Evolutionary conservation across 2,888 invertebrate species (phyloP), one percentile per base, ranked within the genome.

Genomic region (Thymelicus lineola): DNA sequence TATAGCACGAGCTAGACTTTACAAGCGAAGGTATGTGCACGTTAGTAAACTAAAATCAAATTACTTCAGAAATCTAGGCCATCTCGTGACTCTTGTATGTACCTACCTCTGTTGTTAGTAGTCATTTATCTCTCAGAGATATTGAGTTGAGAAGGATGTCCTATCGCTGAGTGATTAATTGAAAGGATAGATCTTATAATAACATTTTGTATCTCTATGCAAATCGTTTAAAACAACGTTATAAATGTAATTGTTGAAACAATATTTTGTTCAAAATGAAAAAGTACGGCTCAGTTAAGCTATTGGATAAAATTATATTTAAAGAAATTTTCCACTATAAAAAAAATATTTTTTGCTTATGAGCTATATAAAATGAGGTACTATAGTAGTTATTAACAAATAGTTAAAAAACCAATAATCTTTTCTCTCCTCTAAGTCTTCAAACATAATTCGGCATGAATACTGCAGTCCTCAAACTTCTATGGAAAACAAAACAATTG

Each of bases 121-220:
- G 48, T 59, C 59, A 66, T 66, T 66, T 59, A 66, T 66, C 66
- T 66, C 66, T 66, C 20, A 20, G 59, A 66, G 46, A 59, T 50
- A 66, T 66, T 66, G 66, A 66, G 66, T 66, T 66, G 48, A 66
- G 66, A 59, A 59, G 66, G 66, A 66, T 66, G 66, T 66, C 66
- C 66, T 59, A 48, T 66, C 48, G 57, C 66, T 59, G 48, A 46
- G 59, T 59, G 35, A 66, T 58, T 66, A 59, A 66, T 58, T 66
- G 46, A 17, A 58, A 57, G 57, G 57, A 57, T 57, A 57, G 57
- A 36, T 36, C 57, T 35, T 28, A 7, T 35, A 57, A 36, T n/a
- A 57, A 57, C 35, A 36, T 57, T 57, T 35, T 50, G 48, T 45
- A 5, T 28, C 53, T 10, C 3, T 53, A 12, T 12, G 20, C 53